Base-by-base conservation (phyloP, 2,113 vertebrate species). In the Puntigrus tetrazona region DNA sequence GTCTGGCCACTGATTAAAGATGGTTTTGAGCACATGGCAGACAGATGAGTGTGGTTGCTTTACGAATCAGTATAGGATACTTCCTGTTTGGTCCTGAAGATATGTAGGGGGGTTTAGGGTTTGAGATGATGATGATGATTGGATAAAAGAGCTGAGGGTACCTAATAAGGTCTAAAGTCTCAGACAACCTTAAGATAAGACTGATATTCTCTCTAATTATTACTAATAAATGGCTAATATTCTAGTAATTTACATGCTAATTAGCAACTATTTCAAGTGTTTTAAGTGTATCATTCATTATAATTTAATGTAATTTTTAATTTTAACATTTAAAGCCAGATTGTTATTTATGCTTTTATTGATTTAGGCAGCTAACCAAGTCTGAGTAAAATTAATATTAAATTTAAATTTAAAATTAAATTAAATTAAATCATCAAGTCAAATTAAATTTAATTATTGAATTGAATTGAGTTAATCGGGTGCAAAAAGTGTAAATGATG, bases 1-100 rank as follows among this genome's bases (percentile, higher is more conserved):
- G 80, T 72, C 72, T 76, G 84, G 78, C 76, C 70, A 83, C 85
- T 86, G 83, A 88, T 86, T 89, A 87, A 84, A 36, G 41, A 82
- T 87, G 77, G 50, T 81, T 73, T 14, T 43, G 78, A 81, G 84
- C 75, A 75, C 65, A 52, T 63, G 29, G 36, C 27, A 8, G 63
- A 74, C 61, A 84, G 45, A 88, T 86, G 84, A 87, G 84, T 82
- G 78, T 67, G 84, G 34, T 73, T 83, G 69, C 75, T 85, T 67
- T 88, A 61, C 29, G 7, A 11, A 27, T 41, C 75, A 7, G 41
- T 55, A 55, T 22, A 55, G 52, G 52, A 55, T 13, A 16, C 78
- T 87, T 87, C 78, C 78, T 77, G 29, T 29, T 22, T 57, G 55
- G 74, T 80, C 34, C 36, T 74, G 34, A 59, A 84, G 7, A 74